Evolutionary conservation across 2,797 vertebrate genomes (phyloP).

Genomic region (Poeciliopsis presidionis): DNA sequence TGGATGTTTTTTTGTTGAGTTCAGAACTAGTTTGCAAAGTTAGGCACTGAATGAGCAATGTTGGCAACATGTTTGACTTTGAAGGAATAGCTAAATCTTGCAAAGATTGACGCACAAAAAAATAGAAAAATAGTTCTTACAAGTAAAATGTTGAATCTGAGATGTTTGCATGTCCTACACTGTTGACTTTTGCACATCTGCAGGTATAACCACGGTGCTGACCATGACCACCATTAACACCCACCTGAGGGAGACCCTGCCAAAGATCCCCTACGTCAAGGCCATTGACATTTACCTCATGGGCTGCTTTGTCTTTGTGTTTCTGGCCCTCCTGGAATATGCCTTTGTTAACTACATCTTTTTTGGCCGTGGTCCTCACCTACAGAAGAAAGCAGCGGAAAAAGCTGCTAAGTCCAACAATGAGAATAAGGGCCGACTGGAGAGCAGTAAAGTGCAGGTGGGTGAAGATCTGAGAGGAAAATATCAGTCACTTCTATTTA

Average conservation of each 20-base stretch:
- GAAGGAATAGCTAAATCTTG: background rate
- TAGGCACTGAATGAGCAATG: background rate
- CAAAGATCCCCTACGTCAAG: slow-evolving; percentile 95
- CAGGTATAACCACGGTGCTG: slow-evolving; percentile 93
- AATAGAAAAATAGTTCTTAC: background rate
- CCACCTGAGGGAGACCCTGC: slow-evolving; percentile 92
- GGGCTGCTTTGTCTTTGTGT: slow-evolving; percentile 95
- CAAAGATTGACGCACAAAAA: background rate
- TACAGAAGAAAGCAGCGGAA: slow-evolving; percentile 88
- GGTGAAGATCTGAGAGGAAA: slow-evolving; percentile 1
- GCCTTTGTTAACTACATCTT: slow-evolving; percentile 96
- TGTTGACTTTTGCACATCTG: background rate
- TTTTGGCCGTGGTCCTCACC: slow-evolving; percentile 92
- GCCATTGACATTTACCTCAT: slow-evolving; percentile 94
- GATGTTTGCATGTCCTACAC: background rate
- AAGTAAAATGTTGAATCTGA: background rate
- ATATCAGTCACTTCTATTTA: background rate
- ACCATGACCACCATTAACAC: slow-evolving; percentile 97
- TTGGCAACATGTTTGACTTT: background rate
- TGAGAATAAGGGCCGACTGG: slow-evolving; percentile 81
- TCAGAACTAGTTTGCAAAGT: background rate
- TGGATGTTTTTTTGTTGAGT: no score
- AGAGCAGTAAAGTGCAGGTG: slow-evolving; percentile 91
- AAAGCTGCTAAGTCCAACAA: slow-evolving; percentile 83
- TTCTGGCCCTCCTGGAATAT: slow-evolving; percentile 92